phyloP scores from a whole-genome alignment of 1,140 invertebrate genomes.

The Drosophila seguyi region DNA sequence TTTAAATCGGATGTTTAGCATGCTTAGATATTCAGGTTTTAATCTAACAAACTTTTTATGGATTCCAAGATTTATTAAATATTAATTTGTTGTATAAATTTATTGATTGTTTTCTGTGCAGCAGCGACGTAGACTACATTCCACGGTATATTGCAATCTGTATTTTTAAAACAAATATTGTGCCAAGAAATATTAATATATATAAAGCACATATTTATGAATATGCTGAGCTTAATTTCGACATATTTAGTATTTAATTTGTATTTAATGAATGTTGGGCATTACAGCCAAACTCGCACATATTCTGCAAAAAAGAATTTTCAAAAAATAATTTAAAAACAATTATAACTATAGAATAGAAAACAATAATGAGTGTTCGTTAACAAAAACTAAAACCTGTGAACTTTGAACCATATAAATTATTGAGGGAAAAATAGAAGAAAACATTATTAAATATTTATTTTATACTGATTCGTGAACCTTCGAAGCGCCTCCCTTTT shows the following conservation, averaged over 20 bases:
- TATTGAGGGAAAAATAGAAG: no score
- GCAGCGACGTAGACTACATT: slow-evolving; percentile 56
- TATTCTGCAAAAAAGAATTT: no score
- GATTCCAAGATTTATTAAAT: neutral
- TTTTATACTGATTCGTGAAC: no score
- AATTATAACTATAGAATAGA: neutral
- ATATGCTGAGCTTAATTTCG: slow-evolving; percentile 11
- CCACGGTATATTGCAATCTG: slow-evolving; percentile 74
- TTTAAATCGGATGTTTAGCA: neutral
- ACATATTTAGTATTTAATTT: slow-evolving; percentile 38
- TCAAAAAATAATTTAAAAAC: neutral
- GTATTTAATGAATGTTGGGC: slow-evolving; percentile 18
- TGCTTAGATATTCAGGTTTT: neutral
- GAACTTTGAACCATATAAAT: no score
- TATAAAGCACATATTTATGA: slow-evolving; percentile 37
- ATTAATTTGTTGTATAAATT: no score
- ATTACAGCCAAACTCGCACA: slow-evolving; percentile 16
- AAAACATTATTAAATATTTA: no score
- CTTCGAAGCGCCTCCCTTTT: no score
- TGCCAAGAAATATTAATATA: slow-evolving; percentile 74
- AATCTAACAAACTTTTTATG: neutral
- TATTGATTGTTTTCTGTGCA: neutral
- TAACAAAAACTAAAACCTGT: neutral
- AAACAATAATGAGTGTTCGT: neutral
- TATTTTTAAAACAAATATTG: slow-evolving; percentile 84